Conservation (phyloP, 1,140 invertebrate genomes). For the Orussus abietinus region DNA sequence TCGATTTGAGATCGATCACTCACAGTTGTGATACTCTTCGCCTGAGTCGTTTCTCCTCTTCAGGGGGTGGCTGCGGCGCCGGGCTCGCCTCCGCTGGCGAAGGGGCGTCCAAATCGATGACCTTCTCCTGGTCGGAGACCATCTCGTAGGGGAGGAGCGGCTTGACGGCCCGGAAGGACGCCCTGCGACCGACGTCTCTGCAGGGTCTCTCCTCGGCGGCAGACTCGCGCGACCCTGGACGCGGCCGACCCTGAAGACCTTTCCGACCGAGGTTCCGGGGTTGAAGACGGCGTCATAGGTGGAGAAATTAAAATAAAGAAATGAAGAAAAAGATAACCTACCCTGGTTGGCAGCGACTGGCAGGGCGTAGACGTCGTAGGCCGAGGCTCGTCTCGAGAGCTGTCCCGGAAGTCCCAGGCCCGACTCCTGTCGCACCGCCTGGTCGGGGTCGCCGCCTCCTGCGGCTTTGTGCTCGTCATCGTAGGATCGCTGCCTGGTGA, state of each 20-base stretch:
- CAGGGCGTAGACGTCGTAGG: constrained; percentile 70
- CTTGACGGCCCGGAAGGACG: constrained; percentile 62
- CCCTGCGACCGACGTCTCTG: constrained; percentile 57
- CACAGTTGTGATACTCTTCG: constrained; percentile 75
- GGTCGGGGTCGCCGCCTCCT: constrained; percentile 25
- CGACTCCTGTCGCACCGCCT: constrained; percentile 40
- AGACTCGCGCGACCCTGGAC: constrained; percentile 35
- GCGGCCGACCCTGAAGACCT: too few relatives aligned
- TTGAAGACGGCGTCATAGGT: too few relatives aligned
- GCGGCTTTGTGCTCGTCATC: constrained; percentile 69
- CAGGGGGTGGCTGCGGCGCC: constrained; percentile 53
- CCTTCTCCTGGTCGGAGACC: constrained; percentile 51
- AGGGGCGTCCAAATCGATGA: constrained; percentile 53
- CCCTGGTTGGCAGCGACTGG: constrained; percentile 37
- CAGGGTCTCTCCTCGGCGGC: constrained; percentile 39
- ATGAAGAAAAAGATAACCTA: too few relatives aligned
- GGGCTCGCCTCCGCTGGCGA: constrained; percentile 48
- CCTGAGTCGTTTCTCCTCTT: constrained; percentile 69
- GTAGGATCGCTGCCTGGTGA: constrained; percentile 73
- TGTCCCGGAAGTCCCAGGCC: constrained; percentile 63
- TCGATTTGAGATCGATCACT: constrained; percentile 56
- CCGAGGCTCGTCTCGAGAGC: constrained; percentile 71
- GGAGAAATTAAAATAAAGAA: not conserved
- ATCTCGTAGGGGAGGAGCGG: constrained; percentile 45
- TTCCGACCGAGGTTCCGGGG: too few relatives aligned